Conservation (phyloP, 1,140 invertebrate genomes). For the Diorhabda sublineata region DNA sequence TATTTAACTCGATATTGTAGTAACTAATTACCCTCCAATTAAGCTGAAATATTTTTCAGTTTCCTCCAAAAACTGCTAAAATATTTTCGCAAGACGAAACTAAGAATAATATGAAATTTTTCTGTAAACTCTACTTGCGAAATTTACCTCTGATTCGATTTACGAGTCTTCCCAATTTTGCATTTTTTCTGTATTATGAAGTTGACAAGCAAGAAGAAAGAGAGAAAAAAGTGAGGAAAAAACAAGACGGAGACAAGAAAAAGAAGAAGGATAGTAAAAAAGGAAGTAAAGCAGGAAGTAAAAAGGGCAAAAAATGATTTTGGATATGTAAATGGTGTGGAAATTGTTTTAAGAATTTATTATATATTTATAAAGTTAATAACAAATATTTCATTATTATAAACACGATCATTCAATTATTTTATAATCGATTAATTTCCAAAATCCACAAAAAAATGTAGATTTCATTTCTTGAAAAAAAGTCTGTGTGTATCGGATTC, state of each 20-base stretch:
- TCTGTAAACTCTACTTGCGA: slow-evolving; percentile 40
- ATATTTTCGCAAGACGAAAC: slow-evolving; percentile 38
- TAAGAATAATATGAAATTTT: slow-evolving; percentile 35
- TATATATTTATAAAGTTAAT: too few species aligned
- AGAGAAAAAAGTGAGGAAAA: slow-evolving; percentile 22
- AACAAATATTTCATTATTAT: too few species aligned
- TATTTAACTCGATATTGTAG: too few species aligned
- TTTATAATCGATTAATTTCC: too few species aligned
- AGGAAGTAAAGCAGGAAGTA: slow-evolving; percentile 22
- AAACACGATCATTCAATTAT: too few species aligned
- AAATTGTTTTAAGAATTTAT: too few species aligned
- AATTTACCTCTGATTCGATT: slow-evolving; percentile 42
- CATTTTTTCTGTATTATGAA: slow-evolving; percentile 35
- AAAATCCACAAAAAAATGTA: too few species aligned
- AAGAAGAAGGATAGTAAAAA: slow-evolving; percentile 17
- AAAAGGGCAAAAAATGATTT: slow-evolving; percentile 12
- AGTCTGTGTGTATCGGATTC: too few species aligned
- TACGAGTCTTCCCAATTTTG: slow-evolving; percentile 40
- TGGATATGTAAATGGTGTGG: too few species aligned
- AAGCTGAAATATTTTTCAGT: slow-evolving; percentile 30
- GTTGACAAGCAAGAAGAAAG: slow-evolving; percentile 23
- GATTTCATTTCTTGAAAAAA: too few species aligned
- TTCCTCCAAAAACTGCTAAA: slow-evolving; percentile 35
- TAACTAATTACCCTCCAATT: too few species aligned
- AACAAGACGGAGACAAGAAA: slow-evolving; percentile 24